Base-by-base conservation (phyloP, 2,888 invertebrate genomes). In the Macrophya annulata region DNA sequence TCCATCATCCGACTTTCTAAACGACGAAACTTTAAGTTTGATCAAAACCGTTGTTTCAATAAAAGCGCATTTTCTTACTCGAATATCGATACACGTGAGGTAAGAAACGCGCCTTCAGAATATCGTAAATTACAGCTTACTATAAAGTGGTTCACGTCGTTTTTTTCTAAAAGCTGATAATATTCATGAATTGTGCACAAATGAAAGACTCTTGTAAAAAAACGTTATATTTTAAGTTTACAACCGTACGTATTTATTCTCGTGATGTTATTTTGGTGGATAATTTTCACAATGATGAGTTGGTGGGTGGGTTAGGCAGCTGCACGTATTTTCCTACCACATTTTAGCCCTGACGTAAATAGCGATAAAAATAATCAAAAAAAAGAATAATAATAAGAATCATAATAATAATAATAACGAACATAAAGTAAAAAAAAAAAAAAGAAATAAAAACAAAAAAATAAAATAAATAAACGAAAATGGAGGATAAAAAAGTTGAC, bases 401-500 rank as follows among this genome's bases (percentile, higher is more conserved):
- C 1, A 48, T 59, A 72, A 37, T 55, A 51, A 86, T 25, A 84
- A 21, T 68, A 84, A 86, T 81, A 51, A 84, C 51, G 45, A 31
- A 31, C 31, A 31, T 31, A 3, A 31, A 31, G 31, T 31, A 2
- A 4, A 17, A 48, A 79, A 43, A 84, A 72, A 43, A 79, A 37
- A 51, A 76, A 79, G 74, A 82, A 59, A 79, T 37, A 83, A 87
- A 12, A 10, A 40, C 55, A 59, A 40, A 43, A 79, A 77, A n/a
- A n/a, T n/a, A 79, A 82, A 59, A 79, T 37, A 83, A 87, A 45
- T 12, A 12, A 10, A 40, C 55, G 48, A 40, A 43, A 79, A 77
- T 76, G 40, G 55, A 55, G 84, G 62, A 71, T 45, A 72, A 79
- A 77, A 85, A 76, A 43, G 55, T 25, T 84, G 79, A 84, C 84